Evolutionary conservation across 2,113 vertebrate genomes (phyloP).

Genomic region (Oncorhynchus masou): DNA sequence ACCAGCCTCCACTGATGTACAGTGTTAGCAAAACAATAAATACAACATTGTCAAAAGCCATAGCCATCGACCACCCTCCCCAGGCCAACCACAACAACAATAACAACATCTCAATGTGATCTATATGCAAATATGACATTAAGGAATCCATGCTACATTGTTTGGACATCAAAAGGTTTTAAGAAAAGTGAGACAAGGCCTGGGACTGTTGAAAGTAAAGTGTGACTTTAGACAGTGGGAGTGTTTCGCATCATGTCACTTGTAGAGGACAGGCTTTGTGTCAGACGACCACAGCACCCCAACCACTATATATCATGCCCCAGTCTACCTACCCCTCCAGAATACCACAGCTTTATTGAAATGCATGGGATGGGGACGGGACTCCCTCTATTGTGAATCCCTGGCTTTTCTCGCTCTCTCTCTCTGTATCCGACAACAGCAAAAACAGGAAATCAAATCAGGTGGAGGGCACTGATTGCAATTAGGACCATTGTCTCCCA

Average conservation of each 20-base stretch:
- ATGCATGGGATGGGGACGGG: slow-evolving; percentile 43
- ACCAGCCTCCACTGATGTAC: too few relatives aligned
- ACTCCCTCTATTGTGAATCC: slow-evolving; percentile 42
- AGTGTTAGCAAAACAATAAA: neutral
- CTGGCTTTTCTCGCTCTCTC: slow-evolving; percentile 16
- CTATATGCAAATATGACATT: slow-evolving; percentile 17
- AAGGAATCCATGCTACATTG: neutral
- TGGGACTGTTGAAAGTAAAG: slow-evolving; percentile 48
- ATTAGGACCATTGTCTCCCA: slow-evolving; percentile 70
- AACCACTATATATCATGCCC: slow-evolving; percentile 31
- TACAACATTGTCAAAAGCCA: neutral
- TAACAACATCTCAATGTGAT: neutral
- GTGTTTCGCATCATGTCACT: slow-evolving; percentile 45
- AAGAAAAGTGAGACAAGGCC: slow-evolving; percentile 41
- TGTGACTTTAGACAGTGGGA: slow-evolving; percentile 51
- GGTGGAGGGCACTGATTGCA: slow-evolving; percentile 66
- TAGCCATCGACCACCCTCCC: neutral
- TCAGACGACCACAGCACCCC: slow-evolving; percentile 24
- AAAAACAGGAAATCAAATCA: slow-evolving; percentile 57
- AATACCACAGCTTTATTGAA: slow-evolving; percentile 46
- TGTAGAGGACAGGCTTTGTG: slow-evolving; percentile 38
- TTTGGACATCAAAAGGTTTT: slow-evolving; percentile 51
- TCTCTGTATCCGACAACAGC: slow-evolving; percentile 22
- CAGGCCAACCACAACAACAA: too few relatives aligned
- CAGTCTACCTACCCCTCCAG: slow-evolving; percentile 22